These are phyloP conservation scores for Siphonodentalium dalli DNA, from an alignment of 2,888 invertebrate genomes.

Conservation along the genomic window DNA sequence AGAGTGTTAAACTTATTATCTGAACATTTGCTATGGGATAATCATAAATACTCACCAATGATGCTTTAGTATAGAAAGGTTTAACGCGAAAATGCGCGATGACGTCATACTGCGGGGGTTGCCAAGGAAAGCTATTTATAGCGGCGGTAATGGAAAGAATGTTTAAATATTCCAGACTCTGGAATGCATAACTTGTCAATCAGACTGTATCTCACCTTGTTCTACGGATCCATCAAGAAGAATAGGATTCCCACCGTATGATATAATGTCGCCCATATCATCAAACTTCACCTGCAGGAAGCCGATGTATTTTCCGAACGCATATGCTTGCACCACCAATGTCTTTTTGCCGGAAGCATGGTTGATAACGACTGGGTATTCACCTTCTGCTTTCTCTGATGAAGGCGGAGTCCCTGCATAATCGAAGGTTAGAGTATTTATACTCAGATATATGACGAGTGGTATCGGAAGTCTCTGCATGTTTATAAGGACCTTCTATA, in stretches of 20 bases:
- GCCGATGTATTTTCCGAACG: constrained; percentile 90
- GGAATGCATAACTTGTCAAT: background rate
- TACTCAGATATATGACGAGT: too few relatives aligned
- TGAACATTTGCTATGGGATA: too few relatives aligned
- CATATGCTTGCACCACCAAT: constrained; percentile 86
- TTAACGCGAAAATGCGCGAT: too few relatives aligned
- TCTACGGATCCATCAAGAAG: constrained; percentile 74
- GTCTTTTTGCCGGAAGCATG: constrained; percentile 66
- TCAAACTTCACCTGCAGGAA: constrained; percentile 77
- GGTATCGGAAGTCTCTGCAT: too few relatives aligned
- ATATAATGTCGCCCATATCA: constrained; percentile 74
- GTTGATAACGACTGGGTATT: constrained; percentile 78
- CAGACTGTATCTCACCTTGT: constrained; percentile 69
- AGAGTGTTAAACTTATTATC: too few relatives aligned
- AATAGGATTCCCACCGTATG: constrained; percentile 78
- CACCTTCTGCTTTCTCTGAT: constrained; percentile 75
- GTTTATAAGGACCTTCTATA: too few relatives aligned
- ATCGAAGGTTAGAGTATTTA: too few relatives aligned
- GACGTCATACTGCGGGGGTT: too few relatives aligned
- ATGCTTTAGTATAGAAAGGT: too few relatives aligned
- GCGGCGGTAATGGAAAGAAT: too few relatives aligned
- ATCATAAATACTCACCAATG: too few relatives aligned
- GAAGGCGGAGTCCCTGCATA: constrained; percentile 73
- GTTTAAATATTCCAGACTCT: constrained; percentile 8
- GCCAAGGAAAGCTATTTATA: too few relatives aligned